Evolutionary conservation across 2,888 invertebrate species (phyloP), one percentile per base, ranked within the genome.

Genomic region (Plebejus melissa): DNA sequence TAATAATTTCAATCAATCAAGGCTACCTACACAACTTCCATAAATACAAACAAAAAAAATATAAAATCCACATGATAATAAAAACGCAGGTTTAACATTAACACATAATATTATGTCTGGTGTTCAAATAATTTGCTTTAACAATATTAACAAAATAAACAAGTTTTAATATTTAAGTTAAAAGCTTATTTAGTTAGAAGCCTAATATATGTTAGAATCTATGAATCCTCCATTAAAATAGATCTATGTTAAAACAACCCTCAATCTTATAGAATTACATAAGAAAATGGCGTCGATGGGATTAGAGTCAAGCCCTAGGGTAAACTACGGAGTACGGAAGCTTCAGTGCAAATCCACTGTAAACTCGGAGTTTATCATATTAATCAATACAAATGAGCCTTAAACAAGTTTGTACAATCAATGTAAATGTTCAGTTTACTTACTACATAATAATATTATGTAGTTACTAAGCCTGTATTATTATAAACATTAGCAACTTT

Each of bases 181-280:
- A 0, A 22, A 22, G 22, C 22, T 0, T 22, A 22, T 22, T 22
- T 22, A 22, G 22, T 22, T 22, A 22, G 22, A 22, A 22, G 22
- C 22, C 22, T 22, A 22, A 22, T 22, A 22, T 22, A 22, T 0
- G 22, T 22, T 22, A 22, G 22, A 22, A 22, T 22, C 22, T 22
- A 28, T 60, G 60, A 28, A 60, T 28, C 11, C 9, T 60, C 28
- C 60, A 72, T 74, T 71, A 69, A 72, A 74, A 50, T 78, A 78
- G 65, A 77, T 80, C 79, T 71, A 38, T 70, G 79, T 76, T 76
- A 77, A 79, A 80, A 78, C 78, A 82, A 83, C 82, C 84, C 86
- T 83, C 86, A 86, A 87, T 88, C 86, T 87, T 87, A 87, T 83
- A 79, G 85, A 87, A 86, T 87, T 85, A 83, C 83, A 82, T 81